These are phyloP conservation scores for Crematogaster levior DNA, from an alignment of 2,888 invertebrate species.

Conservation along the genomic window DNA sequence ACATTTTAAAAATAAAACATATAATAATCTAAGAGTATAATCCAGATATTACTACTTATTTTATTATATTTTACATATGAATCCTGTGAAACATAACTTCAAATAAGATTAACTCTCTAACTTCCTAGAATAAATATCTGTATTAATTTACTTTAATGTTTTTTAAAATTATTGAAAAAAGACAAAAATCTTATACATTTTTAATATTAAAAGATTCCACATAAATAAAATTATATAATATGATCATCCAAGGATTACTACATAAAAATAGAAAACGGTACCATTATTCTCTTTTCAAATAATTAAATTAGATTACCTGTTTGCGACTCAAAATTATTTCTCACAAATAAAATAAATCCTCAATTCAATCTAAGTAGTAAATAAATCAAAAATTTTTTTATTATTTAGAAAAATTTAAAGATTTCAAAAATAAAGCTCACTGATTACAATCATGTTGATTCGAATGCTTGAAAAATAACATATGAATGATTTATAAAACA, in stretches of 20 bases:
- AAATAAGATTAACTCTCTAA: not conserved
- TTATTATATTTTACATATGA: constrained; percentile 21
- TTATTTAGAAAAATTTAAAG: not conserved
- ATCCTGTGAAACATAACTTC: not conserved
- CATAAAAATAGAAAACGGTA: not conserved
- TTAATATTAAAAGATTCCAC: not conserved
- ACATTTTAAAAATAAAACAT: not conserved
- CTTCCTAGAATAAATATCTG: not conserved
- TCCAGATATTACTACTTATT: not conserved
- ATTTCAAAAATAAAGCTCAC: not conserved
- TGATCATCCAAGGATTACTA: not conserved
- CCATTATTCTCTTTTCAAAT: not conserved
- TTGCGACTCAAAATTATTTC: not conserved
- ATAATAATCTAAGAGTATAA: not conserved
- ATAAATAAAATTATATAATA: not conserved
- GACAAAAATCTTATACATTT: not conserved
- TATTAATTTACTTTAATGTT: not conserved
- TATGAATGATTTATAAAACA: not conserved
- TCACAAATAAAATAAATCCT: not conserved
- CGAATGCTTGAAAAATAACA: not conserved
- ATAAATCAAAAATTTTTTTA: not conserved
- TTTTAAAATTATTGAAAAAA: not conserved
- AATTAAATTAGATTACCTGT: not conserved
- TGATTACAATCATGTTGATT: not conserved
- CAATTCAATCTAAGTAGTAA: not conserved